phyloP scores from a whole-genome alignment of 2,888 invertebrate genomes.

The Leptura quadrifasciata region DNA sequence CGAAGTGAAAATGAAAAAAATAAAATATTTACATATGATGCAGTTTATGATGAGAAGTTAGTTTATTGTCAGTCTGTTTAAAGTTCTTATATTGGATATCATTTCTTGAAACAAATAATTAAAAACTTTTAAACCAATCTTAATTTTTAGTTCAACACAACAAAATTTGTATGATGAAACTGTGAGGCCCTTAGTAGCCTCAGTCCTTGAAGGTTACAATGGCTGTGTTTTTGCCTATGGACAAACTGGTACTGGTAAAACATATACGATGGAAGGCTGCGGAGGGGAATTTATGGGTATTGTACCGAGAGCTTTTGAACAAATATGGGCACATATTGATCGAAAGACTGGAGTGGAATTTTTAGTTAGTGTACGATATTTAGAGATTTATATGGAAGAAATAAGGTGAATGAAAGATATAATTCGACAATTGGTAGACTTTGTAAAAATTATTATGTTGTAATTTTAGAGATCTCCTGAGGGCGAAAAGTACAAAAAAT shows the following conservation, averaged over 20 bases:
- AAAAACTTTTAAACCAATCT: neutral
- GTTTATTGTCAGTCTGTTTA: too few relatives aligned
- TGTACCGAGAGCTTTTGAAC: conserved; percentile 97
- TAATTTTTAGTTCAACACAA: conserved; percentile 85
- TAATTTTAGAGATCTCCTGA: conserved; percentile 80
- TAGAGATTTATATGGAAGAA: conserved; percentile 97
- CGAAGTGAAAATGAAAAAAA: conserved; percentile 82
- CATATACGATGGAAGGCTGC: conserved; percentile 84
- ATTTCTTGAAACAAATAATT: conserved; percentile 17
- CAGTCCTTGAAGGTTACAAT: conserved; percentile 97
- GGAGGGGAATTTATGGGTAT: conserved; percentile 64
- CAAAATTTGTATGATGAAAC: conserved; percentile 96
- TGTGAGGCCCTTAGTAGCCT: conserved; percentile 94
- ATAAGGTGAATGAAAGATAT: conserved; percentile 77
- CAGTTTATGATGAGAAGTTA: conserved; percentile 92
- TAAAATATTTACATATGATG: conserved; percentile 98
- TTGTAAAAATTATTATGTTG: neutral
- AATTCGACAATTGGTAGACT: neutral
- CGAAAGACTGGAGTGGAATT: conserved; percentile 95
- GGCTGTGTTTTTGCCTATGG: conserved; percentile 99
- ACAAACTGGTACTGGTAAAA: conserved; percentile 97
- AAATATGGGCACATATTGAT: conserved; percentile 96
- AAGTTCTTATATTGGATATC: neutral
- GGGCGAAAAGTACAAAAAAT: conserved; percentile 75
- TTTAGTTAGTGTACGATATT: conserved; percentile 95